Evolutionary conservation across 2,888 invertebrate genomes (phyloP), one percentile per base, ranked within the genome.

Genomic region (Tinea semifulvella): DNA sequence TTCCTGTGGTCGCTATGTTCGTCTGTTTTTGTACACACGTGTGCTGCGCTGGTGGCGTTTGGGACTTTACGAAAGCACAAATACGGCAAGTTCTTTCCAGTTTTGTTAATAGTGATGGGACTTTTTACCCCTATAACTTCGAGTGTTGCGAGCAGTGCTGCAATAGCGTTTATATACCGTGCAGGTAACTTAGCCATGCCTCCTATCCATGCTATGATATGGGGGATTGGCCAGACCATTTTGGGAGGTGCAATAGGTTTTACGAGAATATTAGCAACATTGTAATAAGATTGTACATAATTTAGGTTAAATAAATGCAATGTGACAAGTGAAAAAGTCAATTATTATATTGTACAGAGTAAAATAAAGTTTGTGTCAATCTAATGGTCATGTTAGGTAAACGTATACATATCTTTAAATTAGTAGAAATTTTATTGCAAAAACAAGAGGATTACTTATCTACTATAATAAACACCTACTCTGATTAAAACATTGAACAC

Each of bases 1-100:
- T 97, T 97, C 79, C 83, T 97, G 60, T 97, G 96, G 96, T 94
- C 94, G 48, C 82, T 97, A 61, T 93, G 95, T 68, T 96, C 96
- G 10, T 97, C 96, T 43, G 87, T 96, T 60, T 88, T 96, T 65
- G 92, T 97, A 53, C 96, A 97, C 72, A 90, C 89, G 44, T 90
- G 95, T 65, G 96, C 96, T 46, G 94, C 94, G 45, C 77, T 92
- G 44, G 92, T 97, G 53, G 93, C 96, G 40, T 95, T 97, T 66
- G 90, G 91, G 50, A 94, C 94, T 42, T 82, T 97, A 56, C 85
- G 96, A 49, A 96, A 95, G 82, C 97, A 97, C 72, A 94, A 92
- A 74, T 92, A 94, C 70, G 97, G 96, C 50, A 92, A 96, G 63
- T 97, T 94, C 77, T 94, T 96, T 65, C 95, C 96, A 22, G 85